A percentile compares a stretch with the other conserved stretches of the same genome.
phyloP scores from a whole-genome alignment of 2,113 vertebrate genomes.

The Microcebus murinus region DNA sequence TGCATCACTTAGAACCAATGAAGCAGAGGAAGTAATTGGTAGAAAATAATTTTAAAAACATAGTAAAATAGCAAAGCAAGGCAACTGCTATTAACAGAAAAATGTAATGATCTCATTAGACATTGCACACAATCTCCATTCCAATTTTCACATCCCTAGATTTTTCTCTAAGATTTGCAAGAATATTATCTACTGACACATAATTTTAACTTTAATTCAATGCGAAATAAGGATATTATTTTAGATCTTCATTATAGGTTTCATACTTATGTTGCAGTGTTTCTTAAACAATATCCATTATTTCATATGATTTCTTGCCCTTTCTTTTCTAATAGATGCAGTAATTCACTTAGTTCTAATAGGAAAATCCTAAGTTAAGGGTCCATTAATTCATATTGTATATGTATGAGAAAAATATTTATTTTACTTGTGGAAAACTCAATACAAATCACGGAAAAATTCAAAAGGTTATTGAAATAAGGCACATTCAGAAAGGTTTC shows the following conservation, averaged over 20 bases:
- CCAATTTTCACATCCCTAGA: slow-evolving; percentile 44
- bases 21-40: slow-evolving; percentile 77
- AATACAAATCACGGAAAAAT: slow-evolving; percentile 6
- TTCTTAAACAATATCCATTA: background rate
- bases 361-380: background rate
- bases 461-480: slow-evolving; percentile 35
- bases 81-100: slow-evolving; percentile 62
- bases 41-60: slow-evolving; percentile 43
- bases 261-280: background rate
- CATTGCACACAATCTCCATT: slow-evolving; percentile 8
- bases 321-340: background rate
- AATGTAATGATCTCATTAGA: slow-evolving; percentile 65
- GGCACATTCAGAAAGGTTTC: background rate
- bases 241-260: background rate
- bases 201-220: slow-evolving; percentile 36
- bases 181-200: background rate
- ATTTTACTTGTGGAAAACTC: background rate
- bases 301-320: background rate
- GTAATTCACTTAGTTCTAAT: slow-evolving; percentile 5
- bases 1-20: slow-evolving; percentile 68
- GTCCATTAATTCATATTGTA: background rate
- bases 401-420: background rate
- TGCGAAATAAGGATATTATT: background rate
- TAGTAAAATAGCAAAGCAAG: slow-evolving; percentile 74
- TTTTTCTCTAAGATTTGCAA: slow-evolving; percentile 47